A percentile compares a stretch with the other conserved stretches of the same genome.
Conservation (phyloP, 2,113 vertebrate genomes). For the Halcyon senegalensis region DNA sequence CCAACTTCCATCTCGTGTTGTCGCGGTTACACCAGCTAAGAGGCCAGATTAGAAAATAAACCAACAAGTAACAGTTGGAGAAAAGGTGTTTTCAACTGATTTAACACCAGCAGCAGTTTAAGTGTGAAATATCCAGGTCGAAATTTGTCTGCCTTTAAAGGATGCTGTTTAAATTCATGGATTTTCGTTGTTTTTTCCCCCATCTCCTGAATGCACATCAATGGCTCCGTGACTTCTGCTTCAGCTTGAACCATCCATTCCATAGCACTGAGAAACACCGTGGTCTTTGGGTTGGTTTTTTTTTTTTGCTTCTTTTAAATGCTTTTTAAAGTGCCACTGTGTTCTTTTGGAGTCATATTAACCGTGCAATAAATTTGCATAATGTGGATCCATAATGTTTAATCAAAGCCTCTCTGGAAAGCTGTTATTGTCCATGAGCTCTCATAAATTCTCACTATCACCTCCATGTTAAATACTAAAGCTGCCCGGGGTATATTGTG, state of each 20-base stretch:
- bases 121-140: background rate
- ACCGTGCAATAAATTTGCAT: conserved; percentile 54
- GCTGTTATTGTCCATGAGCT: conserved; percentile 37
- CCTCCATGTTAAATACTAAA: conserved; percentile 39
- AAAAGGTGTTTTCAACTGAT: background rate
- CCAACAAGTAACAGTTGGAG: background rate
- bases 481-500: background rate
- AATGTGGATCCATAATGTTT: conserved; percentile 49
- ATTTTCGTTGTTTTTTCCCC: background rate
- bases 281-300: background rate
- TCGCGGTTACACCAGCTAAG: fast-evolving
- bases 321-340: conserved; percentile 59
- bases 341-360: conserved; percentile 59
- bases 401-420: conserved; percentile 51
- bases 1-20: fast-evolving
- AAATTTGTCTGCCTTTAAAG: background rate
- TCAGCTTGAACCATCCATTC: background rate
- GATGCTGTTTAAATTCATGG: background rate
- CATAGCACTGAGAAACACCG: background rate
- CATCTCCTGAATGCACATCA: background rate
- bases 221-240: background rate
- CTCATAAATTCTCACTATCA: conserved; percentile 42
- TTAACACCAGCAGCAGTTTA: background rate
- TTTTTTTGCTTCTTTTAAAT: background rate
- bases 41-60: background rate